These are phyloP conservation scores for Rhinoraja longicauda DNA, from an alignment of 2,797 vertebrate species.

Conservation along the genomic window DNA sequence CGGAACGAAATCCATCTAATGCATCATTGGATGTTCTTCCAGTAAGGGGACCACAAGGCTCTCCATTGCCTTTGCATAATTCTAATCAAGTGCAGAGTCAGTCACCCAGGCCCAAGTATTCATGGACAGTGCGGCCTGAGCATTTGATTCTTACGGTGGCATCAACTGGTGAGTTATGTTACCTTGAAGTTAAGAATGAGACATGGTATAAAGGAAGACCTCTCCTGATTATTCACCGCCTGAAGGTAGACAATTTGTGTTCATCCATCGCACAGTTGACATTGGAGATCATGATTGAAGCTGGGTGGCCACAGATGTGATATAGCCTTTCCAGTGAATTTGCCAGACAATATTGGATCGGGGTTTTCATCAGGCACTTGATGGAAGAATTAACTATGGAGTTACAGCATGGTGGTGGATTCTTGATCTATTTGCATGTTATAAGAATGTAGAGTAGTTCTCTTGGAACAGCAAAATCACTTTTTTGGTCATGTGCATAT, in stretches of 20 bases:
- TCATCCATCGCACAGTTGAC: not conserved
- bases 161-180: conserved; percentile 67
- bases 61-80: conserved; percentile 51
- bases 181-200: not conserved
- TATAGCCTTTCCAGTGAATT: not conserved
- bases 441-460: not conserved
- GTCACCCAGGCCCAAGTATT: conserved; percentile 47
- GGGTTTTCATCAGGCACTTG: not conserved
- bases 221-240: not conserved
- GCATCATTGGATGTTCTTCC: conserved; percentile 83
- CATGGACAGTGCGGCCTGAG: conserved; percentile 76
- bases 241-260: not conserved
- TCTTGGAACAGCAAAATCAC: not conserved
- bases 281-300: too few species aligned
- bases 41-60: conserved; percentile 85
- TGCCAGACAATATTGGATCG: not conserved
- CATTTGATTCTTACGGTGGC: conserved; percentile 69
- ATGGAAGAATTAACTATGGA: not conserved
- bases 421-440: not conserved
- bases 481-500: not conserved
- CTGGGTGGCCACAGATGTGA: too few species aligned
- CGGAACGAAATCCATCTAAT: conserved; percentile 56
- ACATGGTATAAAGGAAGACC: too few species aligned
- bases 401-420: not conserved
- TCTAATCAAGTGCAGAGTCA: conserved; percentile 52